Percentiles rank a stretch among this genome's conserved stretches.
Evolutionary conservation across 2,797 vertebrate genomes (phyloP).

Genomic region (Acanthiza pusilla): DNA sequence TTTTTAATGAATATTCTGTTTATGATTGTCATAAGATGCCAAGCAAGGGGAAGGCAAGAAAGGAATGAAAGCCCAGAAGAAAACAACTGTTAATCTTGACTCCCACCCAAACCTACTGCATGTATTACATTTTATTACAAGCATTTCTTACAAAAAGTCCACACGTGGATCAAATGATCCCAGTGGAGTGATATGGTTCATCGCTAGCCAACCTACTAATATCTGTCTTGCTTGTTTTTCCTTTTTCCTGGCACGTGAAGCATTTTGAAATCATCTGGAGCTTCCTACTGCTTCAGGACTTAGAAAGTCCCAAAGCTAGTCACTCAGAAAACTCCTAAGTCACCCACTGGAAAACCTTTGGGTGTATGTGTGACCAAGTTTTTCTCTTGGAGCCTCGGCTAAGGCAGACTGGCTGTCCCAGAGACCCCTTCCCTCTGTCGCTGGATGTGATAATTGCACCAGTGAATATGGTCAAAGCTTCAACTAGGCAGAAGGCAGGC

Average conservation of each 20-base stretch:
- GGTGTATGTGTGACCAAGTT: accelerated
- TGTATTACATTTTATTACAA: background rate
- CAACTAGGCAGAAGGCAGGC: background rate
- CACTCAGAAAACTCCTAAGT: background rate
- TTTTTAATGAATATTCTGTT: background rate
- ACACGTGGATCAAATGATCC: background rate
- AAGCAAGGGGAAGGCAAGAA: background rate
- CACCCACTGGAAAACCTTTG: background rate
- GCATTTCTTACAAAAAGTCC: background rate
- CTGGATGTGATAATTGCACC: background rate
- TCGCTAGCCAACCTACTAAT: background rate
- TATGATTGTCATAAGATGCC: background rate
- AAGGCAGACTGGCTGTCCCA: background rate
- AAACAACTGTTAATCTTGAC: slow-evolving; percentile 1
- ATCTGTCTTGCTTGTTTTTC: slow-evolving; percentile 1
- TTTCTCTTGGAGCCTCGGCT: background rate
- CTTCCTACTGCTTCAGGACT: background rate
- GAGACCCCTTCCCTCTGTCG: background rate
- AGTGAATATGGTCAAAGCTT: background rate
- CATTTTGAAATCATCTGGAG: slow-evolving; percentile 9
- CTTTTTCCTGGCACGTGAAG: background rate
- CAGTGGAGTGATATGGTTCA: background rate
- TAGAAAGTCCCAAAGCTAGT: background rate
- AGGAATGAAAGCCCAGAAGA: slow-evolving; percentile 1
- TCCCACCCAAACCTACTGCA: background rate